Conservation (phyloP, 2,888 invertebrate genomes). For the Lasioglossum pauxillum region DNA sequence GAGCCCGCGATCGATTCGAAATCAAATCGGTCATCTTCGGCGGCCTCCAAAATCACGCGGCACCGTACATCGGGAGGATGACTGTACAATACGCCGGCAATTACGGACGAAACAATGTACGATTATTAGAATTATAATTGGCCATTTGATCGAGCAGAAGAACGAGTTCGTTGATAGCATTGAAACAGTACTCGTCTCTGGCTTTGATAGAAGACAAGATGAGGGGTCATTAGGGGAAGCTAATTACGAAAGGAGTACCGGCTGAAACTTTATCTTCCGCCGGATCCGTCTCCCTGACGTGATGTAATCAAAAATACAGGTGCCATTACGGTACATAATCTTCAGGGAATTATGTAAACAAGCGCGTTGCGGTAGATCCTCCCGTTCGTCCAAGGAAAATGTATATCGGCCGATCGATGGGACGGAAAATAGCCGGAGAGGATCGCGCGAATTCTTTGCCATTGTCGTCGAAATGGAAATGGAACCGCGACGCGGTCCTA, state of each 20-base stretch:
- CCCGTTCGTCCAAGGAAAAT: not conserved
- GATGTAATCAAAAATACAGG: constrained; percentile 22
- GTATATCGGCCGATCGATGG: not conserved
- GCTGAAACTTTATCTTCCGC: constrained; percentile 10
- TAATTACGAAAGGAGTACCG: constrained; percentile 13
- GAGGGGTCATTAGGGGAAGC: constrained; percentile 13
- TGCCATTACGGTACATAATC: not conserved
- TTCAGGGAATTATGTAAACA: constrained; percentile 3
- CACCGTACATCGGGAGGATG: not conserved
- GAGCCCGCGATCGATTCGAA: not conserved
- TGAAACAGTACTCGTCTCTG: not conserved
- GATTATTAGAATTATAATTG: constrained; percentile 18
- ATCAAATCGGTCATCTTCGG: constrained; percentile 4
- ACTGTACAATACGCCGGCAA: not conserved
- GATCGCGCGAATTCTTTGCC: not conserved
- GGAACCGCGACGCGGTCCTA: not conserved
- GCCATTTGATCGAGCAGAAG: not conserved
- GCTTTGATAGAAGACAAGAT: not conserved
- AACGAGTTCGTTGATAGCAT: constrained; percentile 1
- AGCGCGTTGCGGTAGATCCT: not conserved
- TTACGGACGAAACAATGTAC: constrained; percentile 16
- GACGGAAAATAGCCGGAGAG: not conserved
- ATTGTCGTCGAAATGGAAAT: not conserved
- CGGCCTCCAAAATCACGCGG: not conserved
- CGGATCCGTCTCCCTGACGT: constrained; percentile 16